These are phyloP conservation scores for Cremastinae sp. DNA, from an alignment of 2,888 invertebrate species.

Conservation along the genomic window DNA sequence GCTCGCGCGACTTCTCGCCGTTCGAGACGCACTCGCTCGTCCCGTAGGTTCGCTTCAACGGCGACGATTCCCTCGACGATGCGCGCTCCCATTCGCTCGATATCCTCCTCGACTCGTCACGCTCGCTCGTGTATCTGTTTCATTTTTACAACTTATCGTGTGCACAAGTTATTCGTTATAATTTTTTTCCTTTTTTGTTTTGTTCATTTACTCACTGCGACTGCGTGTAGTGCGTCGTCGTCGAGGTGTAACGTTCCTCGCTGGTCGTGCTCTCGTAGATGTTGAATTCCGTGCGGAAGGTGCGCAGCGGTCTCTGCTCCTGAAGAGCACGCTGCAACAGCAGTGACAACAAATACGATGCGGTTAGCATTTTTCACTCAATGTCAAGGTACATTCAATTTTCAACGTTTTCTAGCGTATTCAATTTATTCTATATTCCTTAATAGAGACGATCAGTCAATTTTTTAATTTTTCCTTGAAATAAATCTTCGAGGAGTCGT, in stretches of 20 bases:
- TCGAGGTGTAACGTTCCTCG: conserved; percentile 83
- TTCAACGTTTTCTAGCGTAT: neutral
- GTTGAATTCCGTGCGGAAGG: conserved; percentile 92
- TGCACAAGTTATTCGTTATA: no score
- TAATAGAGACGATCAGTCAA: no score
- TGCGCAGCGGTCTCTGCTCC: conserved; percentile 84
- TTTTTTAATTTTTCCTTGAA: no score
- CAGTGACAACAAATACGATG: conserved; percentile 72
- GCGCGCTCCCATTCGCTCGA: conserved; percentile 68
- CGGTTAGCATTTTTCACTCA: conserved; percentile 66
- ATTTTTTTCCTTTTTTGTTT: neutral
- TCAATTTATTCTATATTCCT: no score
- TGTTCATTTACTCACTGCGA: conserved; percentile 82
- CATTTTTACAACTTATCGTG: conserved; percentile 36
- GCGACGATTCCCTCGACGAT: conserved; percentile 70
- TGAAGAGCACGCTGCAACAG: conserved; percentile 78
- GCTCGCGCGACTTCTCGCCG: conserved; percentile 59
- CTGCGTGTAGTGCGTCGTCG: conserved; percentile 84
- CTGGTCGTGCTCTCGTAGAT: conserved; percentile 86
- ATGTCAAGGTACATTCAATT: neutral
- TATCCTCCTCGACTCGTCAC: conserved; percentile 70
- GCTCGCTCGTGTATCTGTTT: conserved; percentile 74
- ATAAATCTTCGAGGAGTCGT: no score
- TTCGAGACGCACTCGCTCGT: conserved; percentile 60
- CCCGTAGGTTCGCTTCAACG: conserved; percentile 64